phyloP scores from a whole-genome alignment of 2,888 invertebrate genomes.

The Smittia sp. region DNA sequence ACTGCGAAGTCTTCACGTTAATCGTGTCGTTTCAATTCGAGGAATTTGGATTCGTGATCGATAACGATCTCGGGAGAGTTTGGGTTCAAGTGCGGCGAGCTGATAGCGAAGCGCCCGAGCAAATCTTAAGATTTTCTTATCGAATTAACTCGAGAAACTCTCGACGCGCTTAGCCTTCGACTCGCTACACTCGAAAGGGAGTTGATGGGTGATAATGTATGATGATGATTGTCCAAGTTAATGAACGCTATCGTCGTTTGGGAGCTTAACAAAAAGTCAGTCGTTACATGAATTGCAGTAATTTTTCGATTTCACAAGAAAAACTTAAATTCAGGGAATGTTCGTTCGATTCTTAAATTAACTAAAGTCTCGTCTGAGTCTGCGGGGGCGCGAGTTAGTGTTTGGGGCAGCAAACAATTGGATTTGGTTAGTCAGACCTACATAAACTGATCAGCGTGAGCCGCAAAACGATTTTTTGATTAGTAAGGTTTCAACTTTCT shows the following conservation, averaged over 20 bases:
- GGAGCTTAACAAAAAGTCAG: not conserved
- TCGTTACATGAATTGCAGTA: not conserved
- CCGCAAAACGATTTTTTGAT: not conserved
- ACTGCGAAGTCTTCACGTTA: not conserved
- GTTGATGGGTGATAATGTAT: no score
- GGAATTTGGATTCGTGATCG: not conserved
- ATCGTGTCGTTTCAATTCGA: not conserved
- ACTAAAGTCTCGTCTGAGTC: not conserved
- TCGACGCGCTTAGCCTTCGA: no score
- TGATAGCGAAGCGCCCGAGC: not conserved
- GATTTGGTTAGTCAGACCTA: not conserved
- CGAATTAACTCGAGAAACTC: no score
- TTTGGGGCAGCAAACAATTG: not conserved
- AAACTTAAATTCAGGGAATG: constrained; percentile 20
- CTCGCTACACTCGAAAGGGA: no score
- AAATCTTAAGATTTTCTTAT: not conserved
- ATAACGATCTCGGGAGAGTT: not conserved
- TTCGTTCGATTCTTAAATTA: constrained; percentile 25
- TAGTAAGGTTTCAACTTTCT: not conserved
- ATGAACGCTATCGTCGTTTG: not conserved
- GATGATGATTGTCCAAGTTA: no score
- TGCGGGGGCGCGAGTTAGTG: not conserved
- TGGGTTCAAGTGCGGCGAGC: not conserved
- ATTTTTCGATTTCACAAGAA: not conserved
- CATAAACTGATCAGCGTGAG: not conserved